A percentile compares a stretch with the other conserved stretches of the same genome.
Evolutionary conservation across 2,797 vertebrate genomes (phyloP).

Genomic region (Anguilla megastoma): DNA sequence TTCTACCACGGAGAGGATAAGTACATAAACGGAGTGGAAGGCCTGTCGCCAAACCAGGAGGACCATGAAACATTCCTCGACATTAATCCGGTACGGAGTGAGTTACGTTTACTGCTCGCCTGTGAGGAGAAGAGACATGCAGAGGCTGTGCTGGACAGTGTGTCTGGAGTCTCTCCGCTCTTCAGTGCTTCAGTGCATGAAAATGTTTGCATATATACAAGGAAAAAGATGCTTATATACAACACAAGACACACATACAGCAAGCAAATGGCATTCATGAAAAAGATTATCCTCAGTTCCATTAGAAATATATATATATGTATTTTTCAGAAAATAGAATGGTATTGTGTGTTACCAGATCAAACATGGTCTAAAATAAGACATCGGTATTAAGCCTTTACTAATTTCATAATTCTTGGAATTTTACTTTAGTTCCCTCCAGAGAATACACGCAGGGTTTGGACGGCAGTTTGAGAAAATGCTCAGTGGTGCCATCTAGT

Average conservation of each 20-base stretch:
- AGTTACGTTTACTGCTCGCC: neutral
- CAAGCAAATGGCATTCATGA: neutral
- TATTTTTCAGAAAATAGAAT: too few species aligned
- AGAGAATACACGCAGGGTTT: neutral
- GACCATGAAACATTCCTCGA: constrained; percentile 78
- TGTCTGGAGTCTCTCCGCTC: neutral
- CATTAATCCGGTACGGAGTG: constrained; percentile 71
- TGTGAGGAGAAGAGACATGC: neutral
- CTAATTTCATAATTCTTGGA: neutral
- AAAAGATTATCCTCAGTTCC: neutral
- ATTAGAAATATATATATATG: too few species aligned
- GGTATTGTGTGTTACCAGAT: too few species aligned
- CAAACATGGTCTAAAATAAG: too few species aligned
- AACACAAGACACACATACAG: neutral
- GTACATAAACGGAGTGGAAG: constrained; percentile 63
- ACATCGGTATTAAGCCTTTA: too few species aligned
- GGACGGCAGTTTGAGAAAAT: neutral
- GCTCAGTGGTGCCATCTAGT: constrained; percentile 45
- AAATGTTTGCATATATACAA: neutral
- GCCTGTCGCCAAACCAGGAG: constrained; percentile 66
- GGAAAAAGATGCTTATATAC: neutral
- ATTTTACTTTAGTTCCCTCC: too few species aligned
- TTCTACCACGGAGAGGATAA: constrained; percentile 72
- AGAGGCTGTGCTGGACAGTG: neutral
- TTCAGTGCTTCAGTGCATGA: neutral